Evolutionary conservation across 2,888 invertebrate species (phyloP), one percentile per base, ranked within the genome.

Genomic region (Drosophila flavopinicola): DNA sequence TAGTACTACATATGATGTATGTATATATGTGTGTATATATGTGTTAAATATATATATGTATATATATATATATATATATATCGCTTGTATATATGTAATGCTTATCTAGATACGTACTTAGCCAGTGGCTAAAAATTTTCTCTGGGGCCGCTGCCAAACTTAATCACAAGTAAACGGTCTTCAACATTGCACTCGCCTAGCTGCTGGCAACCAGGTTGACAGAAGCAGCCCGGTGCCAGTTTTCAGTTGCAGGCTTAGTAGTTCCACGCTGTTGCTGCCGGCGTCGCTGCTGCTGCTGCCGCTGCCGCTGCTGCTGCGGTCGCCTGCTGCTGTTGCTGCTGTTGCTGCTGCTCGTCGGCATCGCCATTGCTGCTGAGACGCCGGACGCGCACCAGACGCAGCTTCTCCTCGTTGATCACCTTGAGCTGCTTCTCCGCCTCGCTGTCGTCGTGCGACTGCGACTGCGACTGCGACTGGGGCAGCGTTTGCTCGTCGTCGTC

Each of bases 331-430:
- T n/a, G n/a, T n/a, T n/a, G n/a, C n/a, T n/a, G n/a, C n/a, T n/a
- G n/a, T n/a, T n/a, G n/a, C n/a, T n/a, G n/a, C n/a, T n/a, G n/a
- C n/a, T n/a, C 74, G 0, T 75, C 74, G 39, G 64, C 37, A 2
- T 67, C 64, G 3, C 78, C 88, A 10, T 78, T 87, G 71, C 82
- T 78, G 64, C 89, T 89, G 33, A 89, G 65, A 0, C 87, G 85
- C 0, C 74, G 79, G 4, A 89, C 87, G 1, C 90, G 87, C 54
- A 89, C 88, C 85, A 88, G 63, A 30, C 90, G 87, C 59, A 89
- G 71, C 72, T 89, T 88, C 15, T 89, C 89, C 47, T 89, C 89
- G 20, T 83, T 83, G 51, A 89, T 65, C 53, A 86, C 70, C 63
- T 88, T 87, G 13, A 89, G 66, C 47, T 78, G 69, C 37, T 67